Percentiles rank a stretch among this genome's conserved stretches.
These are phyloP conservation scores for Pollicipes pollicipes DNA, from an alignment of 1,140 invertebrate species.

Conservation along the genomic window DNA sequence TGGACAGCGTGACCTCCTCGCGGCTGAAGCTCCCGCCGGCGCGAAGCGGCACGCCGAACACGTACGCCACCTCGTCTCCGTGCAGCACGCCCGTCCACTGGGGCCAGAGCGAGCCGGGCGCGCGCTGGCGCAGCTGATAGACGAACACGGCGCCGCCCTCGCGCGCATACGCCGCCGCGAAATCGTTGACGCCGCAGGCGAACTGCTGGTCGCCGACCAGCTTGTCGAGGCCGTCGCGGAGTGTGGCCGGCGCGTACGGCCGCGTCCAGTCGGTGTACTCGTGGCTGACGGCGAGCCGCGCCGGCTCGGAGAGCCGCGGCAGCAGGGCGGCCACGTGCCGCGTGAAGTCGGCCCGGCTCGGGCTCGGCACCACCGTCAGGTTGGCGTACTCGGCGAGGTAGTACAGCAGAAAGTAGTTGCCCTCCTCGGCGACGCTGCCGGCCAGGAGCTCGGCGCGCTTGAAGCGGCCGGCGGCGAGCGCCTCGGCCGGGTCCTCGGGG, in stretches of 20 bases:
- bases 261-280: conserved; percentile 81
- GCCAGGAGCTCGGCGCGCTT: conserved; percentile 83
- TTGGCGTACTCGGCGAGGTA: conserved; percentile 64
- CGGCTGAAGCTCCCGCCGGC: too few relatives aligned
- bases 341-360: conserved; percentile 54
- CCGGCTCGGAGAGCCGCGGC: conserved; percentile 31
- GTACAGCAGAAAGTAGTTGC: conserved; percentile 85
- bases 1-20: too few relatives aligned
- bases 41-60: conserved; percentile 34
- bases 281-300: conserved; percentile 44
- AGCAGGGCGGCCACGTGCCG: conserved; percentile 58
- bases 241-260: conserved; percentile 57
- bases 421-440: conserved; percentile 86
- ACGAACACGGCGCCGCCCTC: conserved; percentile 31
- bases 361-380: conserved; percentile 60
- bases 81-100: conserved; percentile 36
- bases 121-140: conserved; percentile 34
- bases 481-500: conserved; percentile 59
- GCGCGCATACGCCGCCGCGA: conserved; percentile 32
- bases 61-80: conserved; percentile 35
- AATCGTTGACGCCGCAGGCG: conserved; percentile 79
- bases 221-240: conserved; percentile 66
- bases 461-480: conserved; percentile 62
- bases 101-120: conserved; percentile 27
- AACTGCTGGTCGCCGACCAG: conserved; percentile 92